Evolutionary conservation across 2,888 invertebrate species (phyloP).

Genomic region (Camptogramma bilineatum): DNA sequence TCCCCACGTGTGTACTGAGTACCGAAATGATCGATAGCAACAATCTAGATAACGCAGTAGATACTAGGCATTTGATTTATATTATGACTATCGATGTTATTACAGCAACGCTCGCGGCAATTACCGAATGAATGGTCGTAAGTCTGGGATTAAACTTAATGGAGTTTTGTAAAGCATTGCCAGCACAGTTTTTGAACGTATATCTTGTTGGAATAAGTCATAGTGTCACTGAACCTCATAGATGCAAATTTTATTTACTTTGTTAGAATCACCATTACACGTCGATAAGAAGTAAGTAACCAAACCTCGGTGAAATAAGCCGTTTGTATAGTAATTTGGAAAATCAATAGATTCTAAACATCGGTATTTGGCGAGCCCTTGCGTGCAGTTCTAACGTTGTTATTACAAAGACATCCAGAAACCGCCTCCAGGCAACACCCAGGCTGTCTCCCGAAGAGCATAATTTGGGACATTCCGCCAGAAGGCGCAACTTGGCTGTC

Average conservation of each 20-base stretch:
- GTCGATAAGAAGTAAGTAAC: too few species aligned
- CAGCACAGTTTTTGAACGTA: neutral
- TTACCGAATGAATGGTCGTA: slow-evolving; percentile 18
- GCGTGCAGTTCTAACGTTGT: slow-evolving; percentile 50
- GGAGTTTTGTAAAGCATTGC: slow-evolving; percentile 7
- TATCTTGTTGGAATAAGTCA: neutral
- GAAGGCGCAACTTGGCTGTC: slow-evolving; percentile 40
- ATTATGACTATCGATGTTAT: slow-evolving; percentile 19
- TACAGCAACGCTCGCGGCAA: slow-evolving; percentile 23
- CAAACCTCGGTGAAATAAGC: neutral
- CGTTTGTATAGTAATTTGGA: neutral
- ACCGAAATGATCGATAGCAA: slow-evolving; percentile 10
- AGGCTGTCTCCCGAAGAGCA: slow-evolving; percentile 58
- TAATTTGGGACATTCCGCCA: slow-evolving; percentile 29
- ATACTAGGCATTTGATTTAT: slow-evolving; percentile 6
- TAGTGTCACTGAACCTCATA: neutral
- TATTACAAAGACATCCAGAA: slow-evolving; percentile 52
- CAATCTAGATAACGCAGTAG: slow-evolving; percentile 1
- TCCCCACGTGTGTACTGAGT: neutral
- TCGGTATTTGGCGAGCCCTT: slow-evolving; percentile 8
- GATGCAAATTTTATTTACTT: too few species aligned
- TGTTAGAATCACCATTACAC: too few species aligned
- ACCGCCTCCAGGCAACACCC: slow-evolving; percentile 65
- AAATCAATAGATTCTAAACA: neutral
- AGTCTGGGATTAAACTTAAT: slow-evolving; percentile 14